Percentiles rank a stretch among this genome's conserved stretches.
These are phyloP conservation scores for Sweltsa coloradensis DNA, from an alignment of 1,140 invertebrate genomes.

Conservation along the genomic window DNA sequence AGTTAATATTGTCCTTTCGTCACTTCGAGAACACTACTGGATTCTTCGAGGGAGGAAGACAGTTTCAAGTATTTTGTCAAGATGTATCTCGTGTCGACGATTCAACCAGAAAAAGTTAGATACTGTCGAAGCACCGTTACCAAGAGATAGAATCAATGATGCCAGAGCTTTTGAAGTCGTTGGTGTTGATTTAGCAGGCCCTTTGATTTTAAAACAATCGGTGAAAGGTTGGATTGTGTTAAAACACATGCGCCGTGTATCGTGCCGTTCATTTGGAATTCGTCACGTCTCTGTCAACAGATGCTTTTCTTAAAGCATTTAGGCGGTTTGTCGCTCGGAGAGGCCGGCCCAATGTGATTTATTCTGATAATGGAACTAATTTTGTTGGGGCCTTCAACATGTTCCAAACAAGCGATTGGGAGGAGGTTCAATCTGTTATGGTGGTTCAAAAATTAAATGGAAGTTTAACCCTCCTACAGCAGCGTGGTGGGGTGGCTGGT, in stretches of 20 bases:
- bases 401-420: constrained; percentile 23
- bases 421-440: constrained; percentile 14
- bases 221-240: constrained; percentile 25
- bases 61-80: constrained; percentile 18
- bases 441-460: constrained; percentile 23
- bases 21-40: constrained; percentile 21
- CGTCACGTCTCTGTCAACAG: constrained; percentile 19
- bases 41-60: constrained; percentile 17
- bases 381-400: constrained; percentile 22
- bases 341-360: constrained; percentile 25
- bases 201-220: constrained; percentile 17
- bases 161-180: constrained; percentile 17
- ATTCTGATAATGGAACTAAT: constrained; percentile 30
- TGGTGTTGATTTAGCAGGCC: constrained; percentile 24
- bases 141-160: constrained; percentile 17
- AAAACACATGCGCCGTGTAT: constrained; percentile 26
- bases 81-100: constrained; percentile 22
- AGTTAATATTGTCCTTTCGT: constrained; percentile 5
- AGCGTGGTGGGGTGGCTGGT: constrained; percentile 28
- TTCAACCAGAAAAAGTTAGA: constrained; percentile 18
- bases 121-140: constrained; percentile 16
- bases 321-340: constrained; percentile 24
- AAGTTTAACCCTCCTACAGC: constrained; percentile 31
- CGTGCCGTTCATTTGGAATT: constrained; percentile 28
- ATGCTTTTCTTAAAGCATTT: constrained; percentile 22